phyloP scores from a whole-genome alignment of 2,888 invertebrate genomes.

The Prenolepis imparis region DNA sequence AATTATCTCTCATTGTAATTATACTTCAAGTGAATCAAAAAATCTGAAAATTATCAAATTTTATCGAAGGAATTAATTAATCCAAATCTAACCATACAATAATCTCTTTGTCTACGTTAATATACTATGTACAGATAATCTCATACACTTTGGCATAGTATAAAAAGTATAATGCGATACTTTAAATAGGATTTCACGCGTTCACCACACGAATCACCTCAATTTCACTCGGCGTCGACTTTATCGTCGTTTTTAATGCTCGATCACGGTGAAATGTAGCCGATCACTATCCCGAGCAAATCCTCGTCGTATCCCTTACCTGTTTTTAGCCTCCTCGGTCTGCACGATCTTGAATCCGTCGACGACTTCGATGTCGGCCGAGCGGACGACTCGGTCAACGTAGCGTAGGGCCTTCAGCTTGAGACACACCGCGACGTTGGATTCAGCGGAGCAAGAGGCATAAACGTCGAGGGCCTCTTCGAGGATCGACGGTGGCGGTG shows the following conservation, averaged over 20 bases:
- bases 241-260: neutral
- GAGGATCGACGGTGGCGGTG: constrained; percentile 77
- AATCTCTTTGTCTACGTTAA: neutral
- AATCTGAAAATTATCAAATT: neutral
- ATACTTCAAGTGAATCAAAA: neutral
- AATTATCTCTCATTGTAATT: neutral
- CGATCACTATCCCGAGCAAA: constrained; percentile 26
- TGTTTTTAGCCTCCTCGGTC: constrained; percentile 85
- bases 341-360: constrained; percentile 87
- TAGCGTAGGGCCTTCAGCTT: constrained; percentile 93
- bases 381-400: constrained; percentile 91
- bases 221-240: constrained; percentile 29
- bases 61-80: constrained; percentile 8
- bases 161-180: neutral
- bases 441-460: constrained; percentile 88
- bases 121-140: neutral
- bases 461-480: constrained; percentile 84
- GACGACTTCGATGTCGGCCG: constrained; percentile 86
- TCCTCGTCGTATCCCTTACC: constrained; percentile 76
- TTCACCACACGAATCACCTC: constrained; percentile 34
- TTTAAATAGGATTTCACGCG: neutral
- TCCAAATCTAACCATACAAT: neutral
- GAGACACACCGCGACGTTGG: constrained; percentile 91
- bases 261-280: neutral
- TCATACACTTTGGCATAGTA: constrained; percentile 8